Evolutionary conservation across 2,888 invertebrate genomes (phyloP), one percentile per base, ranked within the genome.

Genomic region (Lithophane socia): DNA sequence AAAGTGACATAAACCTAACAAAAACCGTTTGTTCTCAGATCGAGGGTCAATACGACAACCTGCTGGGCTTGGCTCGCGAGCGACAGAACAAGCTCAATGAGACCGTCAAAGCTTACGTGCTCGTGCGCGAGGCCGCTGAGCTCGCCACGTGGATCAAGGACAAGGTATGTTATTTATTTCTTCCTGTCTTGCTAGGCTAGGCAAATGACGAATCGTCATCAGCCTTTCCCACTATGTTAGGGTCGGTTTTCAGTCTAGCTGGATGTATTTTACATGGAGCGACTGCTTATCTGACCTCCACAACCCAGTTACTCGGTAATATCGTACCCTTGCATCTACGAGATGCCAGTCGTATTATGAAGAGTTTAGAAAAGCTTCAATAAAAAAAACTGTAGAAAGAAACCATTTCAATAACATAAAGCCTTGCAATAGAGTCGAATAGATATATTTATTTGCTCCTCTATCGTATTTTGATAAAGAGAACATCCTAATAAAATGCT

Each of bases 61-160:
- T 99, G 73, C 93, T 99, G 91, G 98, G 98, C 10, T 94, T 99
- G 90, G 99, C 99, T 1, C 98, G 98, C 80, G 99, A 99, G 96
- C 97, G 99, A 7, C 99, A 99, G 95, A 98, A 99, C 94, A 99
- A 99, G 94, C 97, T 99, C 82, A 99, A 99, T 91, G 99, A 99
- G 97, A 99, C 99, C 0, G 99, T 99, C 79, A 99, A 99, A 94
- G 99, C 99, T 0, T 99, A 99, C 95, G 99, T 99, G 79, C 97
- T 99, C 76, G 99, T 99, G 16, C 98, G 99, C 73, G 99, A 99
- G 97, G 99, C 99, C 0, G 99, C 99, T 0, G 99, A 99, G 91
- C 97, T 99, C 82, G 98, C 99, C 52, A 98, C 99, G 58, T 99
- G 99, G 99, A 99, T 99, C 92, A 99, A 99, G 93, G 99, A 99